A percentile compares a stretch with the other conserved stretches of the same genome.
These are phyloP conservation scores for Dascillus cervinus DNA, from an alignment of 2,888 invertebrate genomes.

Conservation along the genomic window DNA sequence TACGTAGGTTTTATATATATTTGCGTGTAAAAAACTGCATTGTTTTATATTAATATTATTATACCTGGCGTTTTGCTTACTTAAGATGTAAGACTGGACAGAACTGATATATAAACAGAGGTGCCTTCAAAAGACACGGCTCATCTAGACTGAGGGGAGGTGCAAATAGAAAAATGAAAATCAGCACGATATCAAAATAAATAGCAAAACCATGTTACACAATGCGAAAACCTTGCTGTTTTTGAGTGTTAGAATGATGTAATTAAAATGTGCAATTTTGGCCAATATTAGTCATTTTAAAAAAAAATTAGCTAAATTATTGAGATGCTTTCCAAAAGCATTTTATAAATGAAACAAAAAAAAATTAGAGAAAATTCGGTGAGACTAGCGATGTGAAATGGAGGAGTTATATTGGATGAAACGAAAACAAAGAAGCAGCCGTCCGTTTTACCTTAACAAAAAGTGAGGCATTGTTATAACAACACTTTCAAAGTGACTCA, in stretches of 20 bases:
- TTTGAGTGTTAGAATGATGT: slow-evolving; percentile 8
- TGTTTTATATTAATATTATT: slow-evolving; percentile 30
- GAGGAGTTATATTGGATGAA: slow-evolving; percentile 8
- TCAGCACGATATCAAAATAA: slow-evolving; percentile 14
- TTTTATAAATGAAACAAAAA: background rate
- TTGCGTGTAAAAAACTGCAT: slow-evolving; percentile 35
- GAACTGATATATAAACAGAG: slow-evolving; percentile 41
- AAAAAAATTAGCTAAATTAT: background rate
- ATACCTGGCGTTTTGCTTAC: slow-evolving; percentile 38
- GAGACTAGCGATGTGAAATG: background rate
- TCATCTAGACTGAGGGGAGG: slow-evolving; percentile 40
- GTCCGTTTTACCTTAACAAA: slow-evolving; percentile 32
- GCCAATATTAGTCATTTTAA: background rate
- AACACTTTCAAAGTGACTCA: slow-evolving; percentile 33
- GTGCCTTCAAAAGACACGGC: slow-evolving; percentile 40
- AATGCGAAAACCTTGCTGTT: background rate
- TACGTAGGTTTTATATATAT: slow-evolving; percentile 41
- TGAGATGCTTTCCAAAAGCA: background rate
- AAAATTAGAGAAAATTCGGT: background rate
- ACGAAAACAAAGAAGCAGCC: slow-evolving; percentile 32
- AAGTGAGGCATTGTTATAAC: slow-evolving; percentile 15
- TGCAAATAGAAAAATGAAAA: slow-evolving; percentile 30
- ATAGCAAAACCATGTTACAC: slow-evolving; percentile 5
- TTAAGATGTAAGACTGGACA: slow-evolving; percentile 43
- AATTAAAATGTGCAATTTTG: slow-evolving; percentile 11